Conservation (phyloP, 1,140 invertebrate genomes). For the Drosophila virilis region DNA sequence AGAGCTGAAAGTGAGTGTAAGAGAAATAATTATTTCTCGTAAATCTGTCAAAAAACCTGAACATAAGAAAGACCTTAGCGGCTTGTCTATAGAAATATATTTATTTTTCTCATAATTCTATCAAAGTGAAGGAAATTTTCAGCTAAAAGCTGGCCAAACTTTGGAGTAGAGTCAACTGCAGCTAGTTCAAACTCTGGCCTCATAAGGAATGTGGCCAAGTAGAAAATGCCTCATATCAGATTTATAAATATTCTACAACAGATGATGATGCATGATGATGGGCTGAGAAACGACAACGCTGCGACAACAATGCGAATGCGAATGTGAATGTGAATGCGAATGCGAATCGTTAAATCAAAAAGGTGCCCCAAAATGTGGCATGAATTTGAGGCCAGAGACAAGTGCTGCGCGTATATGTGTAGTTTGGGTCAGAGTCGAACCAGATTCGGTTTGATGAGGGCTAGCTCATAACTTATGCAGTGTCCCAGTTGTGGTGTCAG, state of each 20-base stretch:
- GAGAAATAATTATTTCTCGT: no score
- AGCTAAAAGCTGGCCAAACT: no score
- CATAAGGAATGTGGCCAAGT: neutral
- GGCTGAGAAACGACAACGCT: constrained; percentile 39
- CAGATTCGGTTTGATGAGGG: constrained; percentile 4
- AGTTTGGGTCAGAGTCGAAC: constrained; percentile 9
- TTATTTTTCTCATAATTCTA: no score
- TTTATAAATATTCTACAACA: constrained; percentile 23
- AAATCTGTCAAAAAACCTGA: neutral
- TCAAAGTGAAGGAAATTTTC: no score
- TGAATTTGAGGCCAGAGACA: constrained; percentile 18
- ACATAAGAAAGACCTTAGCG: no score
- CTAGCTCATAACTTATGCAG: constrained; percentile 41
- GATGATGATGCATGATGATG: constrained; percentile 44
- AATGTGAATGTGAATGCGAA: constrained; percentile 9
- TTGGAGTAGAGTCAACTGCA: neutral
- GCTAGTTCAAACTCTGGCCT: neutral
- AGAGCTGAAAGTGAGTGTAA: no score
- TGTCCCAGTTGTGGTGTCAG: constrained; percentile 36
- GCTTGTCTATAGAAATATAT: no score
- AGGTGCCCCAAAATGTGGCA: constrained; percentile 64
- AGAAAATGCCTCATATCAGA: constrained; percentile 6
- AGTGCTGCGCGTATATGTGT: neutral
- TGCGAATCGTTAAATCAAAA: constrained; percentile 27
- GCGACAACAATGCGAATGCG: constrained; percentile 46